Evolutionary conservation across 2,113 vertebrate species (phyloP), one percentile per base, ranked within the genome.

Genomic region (Cololabis saira): DNA sequence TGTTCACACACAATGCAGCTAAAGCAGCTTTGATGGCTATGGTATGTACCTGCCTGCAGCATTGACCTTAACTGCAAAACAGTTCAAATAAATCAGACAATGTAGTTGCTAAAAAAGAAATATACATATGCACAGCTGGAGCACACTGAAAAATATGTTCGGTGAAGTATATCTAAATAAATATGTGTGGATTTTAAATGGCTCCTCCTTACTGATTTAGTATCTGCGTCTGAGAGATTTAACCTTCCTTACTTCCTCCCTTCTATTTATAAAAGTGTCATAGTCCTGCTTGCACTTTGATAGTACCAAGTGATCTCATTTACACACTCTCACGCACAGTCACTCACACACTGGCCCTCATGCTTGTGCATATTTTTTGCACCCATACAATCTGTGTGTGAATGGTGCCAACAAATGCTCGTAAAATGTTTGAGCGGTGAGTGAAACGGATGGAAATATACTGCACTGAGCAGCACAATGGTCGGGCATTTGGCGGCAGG

Each of bases 181-280:
- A 78, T 61, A 64, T 63, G 51, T 17, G 0, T 19, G 8, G 22
- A 42, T 70, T 83, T 78, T 73, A 75, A 80, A 80, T 74, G 76
- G 54, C 67, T 83, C 73, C 66, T 40, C 48, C 64, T 30, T 55
- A 58, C 74, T 82, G 72, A 68, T 86, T 88, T 80, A 81, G 78
- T 69, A 67, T 78, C 80, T 71, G 64, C 65, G 82, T 80, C 68
- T 78, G 44, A 84, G 80, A 63, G 82, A 86, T 90, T 79, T 89
- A 86, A 86, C 86, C 89, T 90, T 87, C 79, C 73, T 86, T 74
- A 87, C 86, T 91, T 90, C 90, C 90, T 89, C 80, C 59, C 73
- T 75, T 84, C 90, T 91, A 91, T 91, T 90, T 87, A 83, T 91
- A 91, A 89, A 78, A 64, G 84, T 89, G 90, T 87, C 89, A 90